Base-by-base conservation (phyloP, 2,888 invertebrate genomes). In the Zhuqinia jingwanae region DNA sequence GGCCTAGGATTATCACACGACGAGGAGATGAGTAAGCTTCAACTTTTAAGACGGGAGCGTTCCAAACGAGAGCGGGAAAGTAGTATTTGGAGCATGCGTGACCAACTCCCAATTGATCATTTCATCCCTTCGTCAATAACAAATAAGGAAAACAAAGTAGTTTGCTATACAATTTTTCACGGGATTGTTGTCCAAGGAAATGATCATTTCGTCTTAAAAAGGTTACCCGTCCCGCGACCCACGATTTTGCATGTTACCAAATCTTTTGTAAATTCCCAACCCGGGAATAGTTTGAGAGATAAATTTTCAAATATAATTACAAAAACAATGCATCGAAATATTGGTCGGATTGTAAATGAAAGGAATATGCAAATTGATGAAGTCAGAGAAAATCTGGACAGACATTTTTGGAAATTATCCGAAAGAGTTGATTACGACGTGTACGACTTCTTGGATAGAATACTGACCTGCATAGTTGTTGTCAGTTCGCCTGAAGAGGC, bases 401-500 rank as follows among this genome's bases (percentile, higher is more conserved):
- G 81, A n/a, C 53, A 63, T 13, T 22, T 79, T 30, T 60, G 75
- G 60, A 65, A 13, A 45, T 77, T 83, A 6, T 53, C 77, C 10
- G 73, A 87, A 15, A 75, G 83, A 10, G 20, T 87, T 15, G 80
- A 89, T 45, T 76, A 75, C 22, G 85, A 86, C 36, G 80, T 89
- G 0, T 89, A 89, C 75, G 77, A 80, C 47, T 89, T 89, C 56
- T 25, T 89, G 11, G 84, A 89, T 60, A 83, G 84, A 3, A 70
- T 75, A 0, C 47, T 75, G 20, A 88, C 89, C 0, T 87, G 84
- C n/a, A 42, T 89, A 2, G 73, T 87, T 13, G 79, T 89, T 0
- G 27, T 89, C n/a, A 82, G 85, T 11, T 30, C 36, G 5, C 80
- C 81, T 17, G 50, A 10, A 13, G 56, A 56, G 11, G 25, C 3